Evolutionary conservation across 1,140 invertebrate species (phyloP), one percentile per base, ranked within the genome.

Genomic region (Zaprionus ghesquierei): DNA sequence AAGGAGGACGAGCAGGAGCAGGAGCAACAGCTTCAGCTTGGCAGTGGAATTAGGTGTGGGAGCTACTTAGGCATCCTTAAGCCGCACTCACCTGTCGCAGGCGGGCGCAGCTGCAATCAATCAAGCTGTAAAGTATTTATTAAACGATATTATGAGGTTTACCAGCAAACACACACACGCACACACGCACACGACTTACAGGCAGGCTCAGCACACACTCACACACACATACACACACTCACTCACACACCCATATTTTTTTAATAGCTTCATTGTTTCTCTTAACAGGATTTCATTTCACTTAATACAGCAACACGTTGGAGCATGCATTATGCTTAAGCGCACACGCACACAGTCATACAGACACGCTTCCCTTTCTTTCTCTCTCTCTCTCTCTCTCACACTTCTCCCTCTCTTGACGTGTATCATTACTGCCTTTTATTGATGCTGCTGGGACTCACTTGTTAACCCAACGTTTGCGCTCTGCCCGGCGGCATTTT

Each of bases 81-180:
- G 71, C 70, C 65, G 49, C 66, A 63, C 64, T 71, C 82, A 87
- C 82, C 81, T 86, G 81, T 78, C 81, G 82, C 71, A 49, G 35
- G 60, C 60, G 38, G 58, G 35, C 61, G 73, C 65, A 56, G 51
- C 65, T 69, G 82, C 72, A 86, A 86, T 86, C 82, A 86, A 86
- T 86, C 82, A 86, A 82, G 82, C 84, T 82, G 82, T 79, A 86
- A 89, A 87, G 82, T 86, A 86, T 86, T 86, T 86, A 86, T 86
- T 86, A 86, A 86, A 87, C 84, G 82, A 82, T 86, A 86, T 86
- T 86, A 86, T 86, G 82, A 79, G 82, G 82, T 70, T 86, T 82
- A 76, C 79, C 82, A 55, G 44, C 22, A 46, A 35, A 77, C 46
- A 65, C 59, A 56, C 61, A 6, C 38, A 60, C 53, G 20, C 31